Evolutionary conservation across 2,113 vertebrate genomes (phyloP).

Genomic region (Urocolius indicus): DNA sequence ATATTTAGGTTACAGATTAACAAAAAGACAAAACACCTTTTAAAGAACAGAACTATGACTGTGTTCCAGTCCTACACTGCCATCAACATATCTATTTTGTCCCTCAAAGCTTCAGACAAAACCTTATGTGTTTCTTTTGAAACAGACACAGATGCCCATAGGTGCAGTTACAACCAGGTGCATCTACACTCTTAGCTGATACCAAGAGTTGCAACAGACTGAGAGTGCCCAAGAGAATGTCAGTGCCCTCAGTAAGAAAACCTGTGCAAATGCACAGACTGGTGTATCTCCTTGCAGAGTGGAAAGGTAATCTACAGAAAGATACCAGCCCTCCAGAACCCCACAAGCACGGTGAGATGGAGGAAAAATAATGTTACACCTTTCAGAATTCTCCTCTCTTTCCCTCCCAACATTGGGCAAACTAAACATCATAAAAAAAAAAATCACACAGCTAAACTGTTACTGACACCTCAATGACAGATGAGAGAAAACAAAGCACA

Average conservation of each 20-base stretch:
- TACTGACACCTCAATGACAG: background rate
- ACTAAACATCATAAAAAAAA: background rate
- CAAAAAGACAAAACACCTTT: background rate
- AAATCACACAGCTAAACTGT: background rate
- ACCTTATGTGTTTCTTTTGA: background rate
- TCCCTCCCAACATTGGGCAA: background rate
- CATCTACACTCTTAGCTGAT: background rate
- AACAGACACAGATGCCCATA: background rate
- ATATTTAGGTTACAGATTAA: background rate
- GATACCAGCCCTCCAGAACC: background rate
- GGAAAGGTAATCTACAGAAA: background rate
- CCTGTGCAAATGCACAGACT: background rate
- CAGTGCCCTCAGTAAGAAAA: background rate
- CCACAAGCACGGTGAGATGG: background rate
- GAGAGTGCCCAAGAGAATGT: background rate
- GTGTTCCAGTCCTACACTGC: background rate
- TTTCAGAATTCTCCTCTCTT: background rate
- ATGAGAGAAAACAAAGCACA: background rate
- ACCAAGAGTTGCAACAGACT: background rate
- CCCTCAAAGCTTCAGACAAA: background rate
- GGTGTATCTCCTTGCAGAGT: background rate
- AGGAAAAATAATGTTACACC: background rate
- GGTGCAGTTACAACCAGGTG: background rate
- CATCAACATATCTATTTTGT: background rate
- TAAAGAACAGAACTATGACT: background rate